Evolutionary conservation across 2,113 vertebrate species (phyloP).

Genomic region (rat (Rattus norvegicus)): GRCr8 NC_086037.1:30015501-30016000

Average conservation of each 20-base stretch:
- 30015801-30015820: not conserved
- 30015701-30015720: not conserved
- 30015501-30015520: not conserved
- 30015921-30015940: conserved; percentile 82
- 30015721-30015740: not conserved
- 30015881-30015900: not conserved
- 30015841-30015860: not conserved
- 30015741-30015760: rapidly evolving
- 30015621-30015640: rapidly evolving
- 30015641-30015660: rapidly evolving
- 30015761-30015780: rapidly evolving
- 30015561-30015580: rapidly evolving
- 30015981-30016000: conserved; percentile 85
- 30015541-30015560: rapidly evolving
- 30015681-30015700: not conserved
- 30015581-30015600: not conserved
- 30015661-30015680: not conserved
- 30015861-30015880: rapidly evolving
- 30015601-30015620: rapidly evolving
- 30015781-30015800: rapidly evolving
- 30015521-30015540: not conserved
- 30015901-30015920: not conserved
- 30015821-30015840: rapidly evolving
- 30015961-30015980: conserved; percentile 82
- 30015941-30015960: conserved; percentile 92